phyloP scores from a whole-genome alignment of 2,113 vertebrate genomes.

The Thermophis baileyi region DNA sequence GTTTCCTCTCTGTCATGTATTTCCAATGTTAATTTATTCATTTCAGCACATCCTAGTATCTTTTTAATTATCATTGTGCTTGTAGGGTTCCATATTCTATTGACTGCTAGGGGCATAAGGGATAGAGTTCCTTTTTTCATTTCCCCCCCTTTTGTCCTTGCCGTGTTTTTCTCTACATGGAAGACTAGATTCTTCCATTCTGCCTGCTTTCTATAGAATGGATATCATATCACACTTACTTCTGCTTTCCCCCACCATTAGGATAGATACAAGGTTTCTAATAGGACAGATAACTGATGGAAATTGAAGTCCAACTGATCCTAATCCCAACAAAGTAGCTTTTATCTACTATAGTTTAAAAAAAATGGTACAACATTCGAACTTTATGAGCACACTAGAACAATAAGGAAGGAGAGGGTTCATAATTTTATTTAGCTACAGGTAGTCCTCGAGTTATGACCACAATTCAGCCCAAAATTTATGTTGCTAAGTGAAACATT shows the following conservation, averaged over 20 bases:
- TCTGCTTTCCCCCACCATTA: not conserved
- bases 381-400: not conserved
- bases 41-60: no score
- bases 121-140: not conserved
- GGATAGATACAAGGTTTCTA: not conserved
- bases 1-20: no score
- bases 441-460: not conserved
- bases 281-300: not conserved
- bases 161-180: not conserved
- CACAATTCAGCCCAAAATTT: not conserved
- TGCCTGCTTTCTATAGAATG: not conserved
- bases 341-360: not conserved
- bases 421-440: not conserved
- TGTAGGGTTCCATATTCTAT: no score
- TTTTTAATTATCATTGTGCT: no score
- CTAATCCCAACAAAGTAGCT: not conserved
- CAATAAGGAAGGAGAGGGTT: not conserved
- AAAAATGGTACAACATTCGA: not conserved
- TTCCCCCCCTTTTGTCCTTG: not conserved
- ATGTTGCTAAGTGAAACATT: not conserved
- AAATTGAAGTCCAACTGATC: not conserved
- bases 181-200: not conserved
- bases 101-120: not conserved
- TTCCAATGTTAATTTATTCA: no score
- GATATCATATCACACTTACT: not conserved